Base-by-base conservation (phyloP, 2,888 invertebrate genomes). In the Pegoplata infirma region DNA sequence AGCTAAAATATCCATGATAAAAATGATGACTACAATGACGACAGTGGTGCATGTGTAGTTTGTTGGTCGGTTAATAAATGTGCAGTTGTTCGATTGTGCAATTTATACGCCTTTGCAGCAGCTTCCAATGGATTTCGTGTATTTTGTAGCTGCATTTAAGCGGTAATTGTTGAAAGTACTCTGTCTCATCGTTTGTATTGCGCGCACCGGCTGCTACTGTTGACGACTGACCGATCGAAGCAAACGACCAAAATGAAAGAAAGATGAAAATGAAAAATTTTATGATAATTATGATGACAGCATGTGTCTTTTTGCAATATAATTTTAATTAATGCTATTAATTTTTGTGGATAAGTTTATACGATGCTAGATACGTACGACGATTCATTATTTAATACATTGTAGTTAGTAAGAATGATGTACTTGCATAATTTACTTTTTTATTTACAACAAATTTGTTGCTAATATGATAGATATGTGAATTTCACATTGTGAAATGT, bases 231-330 rank as follows among this genome's bases (percentile, higher is more conserved):
- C n/a, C n/a, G n/a, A n/a, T n/a, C n/a, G n/a, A n/a, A n/a, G n/a
- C n/a, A n/a, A n/a, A n/a, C n/a, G n/a, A n/a, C n/a, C 40, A 46
- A 23, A 53, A 40, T 7, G 10, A n/a, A 51, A 23, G 14, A 25
- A 44, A 63, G 47, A 79, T 71, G 61, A 67, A 79, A 75, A 71
- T 67, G 66, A 74, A 74, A 55, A 71, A 79, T 49, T 74, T 71
- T 71, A 74, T 79, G 71, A 74, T 79, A 74, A 79, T 75, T 71
- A 79, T 75, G 75, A 79, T 79, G 79, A 79, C 78, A 74, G 72
- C 77, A 67, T 67, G 66, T 76, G 59, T 72, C 67, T 67, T 71
- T 72, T 55, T 36, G 68, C 61, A 66, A 75, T 79, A 71, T 67
- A 74, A 75, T 79, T 79, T 79, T 75, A 79, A 79, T 79, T 75